Percentiles rank a stretch among this genome's conserved stretches.
These are phyloP conservation scores for Rhyacophila brunnea DNA, from an alignment of 1,140 invertebrate species.

Conservation along the genomic window DNA sequence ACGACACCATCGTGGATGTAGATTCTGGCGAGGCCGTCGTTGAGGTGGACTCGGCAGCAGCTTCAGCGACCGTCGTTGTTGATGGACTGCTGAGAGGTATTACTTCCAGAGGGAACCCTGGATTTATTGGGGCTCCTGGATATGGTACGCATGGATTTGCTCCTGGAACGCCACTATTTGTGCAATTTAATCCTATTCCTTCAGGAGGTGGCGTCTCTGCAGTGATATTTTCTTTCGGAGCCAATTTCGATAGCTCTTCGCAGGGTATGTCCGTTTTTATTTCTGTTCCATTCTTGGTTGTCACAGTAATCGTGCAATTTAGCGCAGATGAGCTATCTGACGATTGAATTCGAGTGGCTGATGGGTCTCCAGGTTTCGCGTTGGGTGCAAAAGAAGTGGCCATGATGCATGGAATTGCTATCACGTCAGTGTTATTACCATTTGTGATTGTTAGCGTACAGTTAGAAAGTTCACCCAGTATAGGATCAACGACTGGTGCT, in stretches of 20 bases:
- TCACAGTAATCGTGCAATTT: conserved; percentile 50
- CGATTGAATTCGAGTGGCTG: conserved; percentile 39
- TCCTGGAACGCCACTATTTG: not conserved
- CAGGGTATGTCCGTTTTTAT: conserved; percentile 52
- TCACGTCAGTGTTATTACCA: conserved; percentile 45
- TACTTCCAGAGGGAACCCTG: conserved; percentile 15
- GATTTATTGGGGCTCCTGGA: not conserved
- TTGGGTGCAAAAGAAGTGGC: conserved; percentile 52
- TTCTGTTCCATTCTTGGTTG: conserved; percentile 46
- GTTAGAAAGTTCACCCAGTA: conserved; percentile 49
- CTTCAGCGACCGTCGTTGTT: conserved; percentile 2
- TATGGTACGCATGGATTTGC: not conserved
- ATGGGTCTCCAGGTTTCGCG: conserved; percentile 37
- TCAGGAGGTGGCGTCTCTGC: not conserved
- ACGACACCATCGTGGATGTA: conserved; percentile 2
- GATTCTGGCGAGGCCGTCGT: not conserved
- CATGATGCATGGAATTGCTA: conserved; percentile 52
- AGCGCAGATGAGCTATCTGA: conserved; percentile 15
- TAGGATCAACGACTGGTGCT: conserved; percentile 37
- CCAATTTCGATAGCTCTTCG: conserved; percentile 39
- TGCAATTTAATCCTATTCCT: conserved; percentile 1
- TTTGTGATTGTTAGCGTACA: conserved; percentile 49
- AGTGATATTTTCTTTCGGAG: conserved; percentile 18
- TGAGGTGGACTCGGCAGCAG: not conserved
- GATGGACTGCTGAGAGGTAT: conserved; percentile 12